These are phyloP conservation scores for Hylaea fasciaria DNA, from an alignment of 2,888 invertebrate species.

Conservation along the genomic window DNA sequence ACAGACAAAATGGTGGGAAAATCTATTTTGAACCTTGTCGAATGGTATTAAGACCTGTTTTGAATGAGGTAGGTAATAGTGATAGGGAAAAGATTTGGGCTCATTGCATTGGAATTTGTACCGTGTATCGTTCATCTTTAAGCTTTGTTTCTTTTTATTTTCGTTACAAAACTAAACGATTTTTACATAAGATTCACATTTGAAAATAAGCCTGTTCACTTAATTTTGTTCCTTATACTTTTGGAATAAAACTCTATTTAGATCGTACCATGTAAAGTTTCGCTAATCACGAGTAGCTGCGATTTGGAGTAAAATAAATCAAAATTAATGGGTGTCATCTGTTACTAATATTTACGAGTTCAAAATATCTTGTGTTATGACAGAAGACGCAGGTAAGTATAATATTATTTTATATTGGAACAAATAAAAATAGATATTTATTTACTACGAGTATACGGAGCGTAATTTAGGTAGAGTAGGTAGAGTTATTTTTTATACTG, in stretches of 20 bases:
- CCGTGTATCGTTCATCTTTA: conserved; percentile 5
- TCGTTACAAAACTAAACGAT: conserved; percentile 1
- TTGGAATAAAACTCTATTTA: too few species aligned
- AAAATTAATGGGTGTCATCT: too few species aligned
- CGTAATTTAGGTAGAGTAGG: too few species aligned
- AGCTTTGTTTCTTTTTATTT: conserved; percentile 3
- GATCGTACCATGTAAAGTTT: too few species aligned
- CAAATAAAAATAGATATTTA: too few species aligned
- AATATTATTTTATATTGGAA: conserved; percentile 1
- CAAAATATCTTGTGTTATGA: background rate
- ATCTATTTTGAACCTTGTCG: conserved; percentile 32
- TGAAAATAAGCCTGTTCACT: too few species aligned
- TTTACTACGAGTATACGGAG: too few species aligned
- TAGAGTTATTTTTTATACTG: too few species aligned
- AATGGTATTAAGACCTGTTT: conserved; percentile 3
- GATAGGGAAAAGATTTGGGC: background rate
- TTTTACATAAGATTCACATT: background rate
- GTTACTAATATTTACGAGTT: too few species aligned
- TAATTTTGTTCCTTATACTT: too few species aligned
- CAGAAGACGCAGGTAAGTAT: background rate
- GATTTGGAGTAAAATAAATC: too few species aligned
- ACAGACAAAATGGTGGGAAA: conserved; percentile 16
- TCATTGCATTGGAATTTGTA: conserved; percentile 2
- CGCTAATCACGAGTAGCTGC: too few species aligned
- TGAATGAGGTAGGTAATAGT: conserved; percentile 1